Conservation (phyloP, 2,888 invertebrate genomes). For the Artemia sinica region DNA sequence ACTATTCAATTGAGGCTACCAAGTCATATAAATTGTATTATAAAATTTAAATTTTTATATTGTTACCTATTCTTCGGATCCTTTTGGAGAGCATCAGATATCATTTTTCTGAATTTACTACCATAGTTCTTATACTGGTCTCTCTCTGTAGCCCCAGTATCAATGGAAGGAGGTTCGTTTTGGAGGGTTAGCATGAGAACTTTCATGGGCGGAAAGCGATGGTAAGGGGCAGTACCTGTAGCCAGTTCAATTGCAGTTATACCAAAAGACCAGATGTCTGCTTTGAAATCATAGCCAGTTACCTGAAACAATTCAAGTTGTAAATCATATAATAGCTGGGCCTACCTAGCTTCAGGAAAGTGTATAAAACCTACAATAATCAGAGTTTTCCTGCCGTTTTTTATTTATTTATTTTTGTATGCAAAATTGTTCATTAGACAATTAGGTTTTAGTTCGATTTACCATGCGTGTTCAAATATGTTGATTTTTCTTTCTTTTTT, state of each 20-base stretch:
- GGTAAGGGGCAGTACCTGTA: slow-evolving; percentile 93
- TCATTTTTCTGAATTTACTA: slow-evolving; percentile 91
- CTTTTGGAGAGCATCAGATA: slow-evolving; percentile 87
- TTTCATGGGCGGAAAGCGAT: slow-evolving; percentile 98
- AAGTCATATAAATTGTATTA: too few species aligned
- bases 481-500: too few species aligned
- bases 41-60: too few species aligned
- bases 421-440: not conserved
- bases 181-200: slow-evolving; percentile 90
- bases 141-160: slow-evolving; percentile 84
- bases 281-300: slow-evolving; percentile 95
- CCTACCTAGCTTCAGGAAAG: not conserved
- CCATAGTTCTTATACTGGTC: slow-evolving; percentile 96
- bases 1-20: too few species aligned
- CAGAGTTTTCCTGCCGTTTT: not conserved
- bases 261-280: slow-evolving; percentile 82
- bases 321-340: not conserved
- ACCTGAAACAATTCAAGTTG: slow-evolving; percentile 39
- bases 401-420: not conserved
- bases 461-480: slow-evolving; percentile 22
- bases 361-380: slow-evolving; percentile 16
- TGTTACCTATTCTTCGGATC: slow-evolving; percentile 63
- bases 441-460: slow-evolving; percentile 20
- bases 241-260: slow-evolving; percentile 98
- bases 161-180: slow-evolving; percentile 91